Percentiles rank a stretch among this genome's conserved stretches.
Conservation (phyloP, 2,113 vertebrate species). For the Cisticola juncidis region DNA sequence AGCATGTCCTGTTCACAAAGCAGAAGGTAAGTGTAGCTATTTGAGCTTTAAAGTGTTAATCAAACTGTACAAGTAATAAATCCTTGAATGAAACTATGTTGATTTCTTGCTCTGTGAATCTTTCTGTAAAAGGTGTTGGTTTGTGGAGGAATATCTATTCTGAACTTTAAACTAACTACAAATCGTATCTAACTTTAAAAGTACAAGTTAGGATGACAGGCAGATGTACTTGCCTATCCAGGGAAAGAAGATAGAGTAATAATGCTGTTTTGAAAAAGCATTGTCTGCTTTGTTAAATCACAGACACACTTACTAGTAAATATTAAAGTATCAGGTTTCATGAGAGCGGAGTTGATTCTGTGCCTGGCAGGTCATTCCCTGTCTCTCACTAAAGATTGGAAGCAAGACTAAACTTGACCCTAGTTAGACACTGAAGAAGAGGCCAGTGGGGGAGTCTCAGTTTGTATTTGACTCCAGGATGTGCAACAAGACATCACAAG, state of each 20-base stretch:
- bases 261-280: not conserved
- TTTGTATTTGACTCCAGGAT: not conserved
- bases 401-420: not conserved
- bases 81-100: not conserved
- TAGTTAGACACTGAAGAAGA: not conserved
- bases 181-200: not conserved
- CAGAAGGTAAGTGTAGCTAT: slow-evolving; percentile 76
- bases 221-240: not conserved
- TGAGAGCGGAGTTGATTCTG: accelerated
- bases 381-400: not conserved
- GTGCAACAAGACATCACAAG: not conserved
- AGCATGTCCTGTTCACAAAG: slow-evolving; percentile 86
- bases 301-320: not conserved
- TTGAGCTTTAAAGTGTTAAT: not conserved
- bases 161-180: not conserved
- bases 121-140: not conserved
- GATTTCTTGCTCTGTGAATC: not conserved
- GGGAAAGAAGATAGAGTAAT: not conserved
- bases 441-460: not conserved
- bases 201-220: not conserved
- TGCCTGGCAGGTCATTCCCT: not conserved
- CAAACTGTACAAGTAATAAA: not conserved
- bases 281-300: not conserved
- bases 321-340: not conserved
- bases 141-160: not conserved